These are phyloP conservation scores for Clavelina lepadiformis DNA, from an alignment of 23 tunicate genomes.

Conservation along the genomic window DNA sequence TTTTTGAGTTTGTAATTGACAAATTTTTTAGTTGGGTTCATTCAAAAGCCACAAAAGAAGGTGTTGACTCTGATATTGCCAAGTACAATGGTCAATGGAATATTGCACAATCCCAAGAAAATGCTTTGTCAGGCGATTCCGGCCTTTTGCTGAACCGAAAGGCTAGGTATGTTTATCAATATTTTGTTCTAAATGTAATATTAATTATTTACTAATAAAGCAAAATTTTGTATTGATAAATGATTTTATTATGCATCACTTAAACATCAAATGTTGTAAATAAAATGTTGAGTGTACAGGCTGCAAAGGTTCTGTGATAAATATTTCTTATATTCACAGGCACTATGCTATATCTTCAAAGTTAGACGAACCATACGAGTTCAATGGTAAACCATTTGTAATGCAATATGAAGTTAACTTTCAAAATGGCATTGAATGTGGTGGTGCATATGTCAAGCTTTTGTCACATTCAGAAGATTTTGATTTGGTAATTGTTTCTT, in stretches of 20 bases:
- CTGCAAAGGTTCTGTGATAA: too few species aligned
- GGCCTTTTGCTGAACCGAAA: slow-evolving; percentile 74
- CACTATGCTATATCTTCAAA: slow-evolving; percentile 80
- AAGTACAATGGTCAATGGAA: slow-evolving; percentile 86
- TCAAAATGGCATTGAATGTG: slow-evolving; percentile 95
- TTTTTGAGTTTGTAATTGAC: neutral
- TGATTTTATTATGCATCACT: neutral
- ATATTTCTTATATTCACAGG: too few species aligned
- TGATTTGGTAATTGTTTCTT: slow-evolving; percentile 57
- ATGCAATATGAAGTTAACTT: slow-evolving; percentile 94
- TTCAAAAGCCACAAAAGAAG: slow-evolving; percentile 83
- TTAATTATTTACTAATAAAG: neutral
- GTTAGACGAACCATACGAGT: slow-evolving; percentile 56
- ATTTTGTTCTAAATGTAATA: neutral
- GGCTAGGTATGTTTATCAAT: slow-evolving; percentile 56
- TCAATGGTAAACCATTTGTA: slow-evolving; percentile 79
- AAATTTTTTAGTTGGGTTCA: slow-evolving; percentile 68
- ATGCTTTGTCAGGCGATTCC: slow-evolving; percentile 57
- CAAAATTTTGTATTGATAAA: neutral
- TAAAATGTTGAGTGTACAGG: too few species aligned
- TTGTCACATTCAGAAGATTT: slow-evolving; percentile 54
- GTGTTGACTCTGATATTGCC: slow-evolving; percentile 72
- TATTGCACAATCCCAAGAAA: slow-evolving; percentile 21
- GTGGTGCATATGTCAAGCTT: slow-evolving; percentile 88
- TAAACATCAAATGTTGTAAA: too few species aligned